phyloP scores from a whole-genome alignment of 2,113 vertebrate genomes.

The Lanius ludovicianus region DNA sequence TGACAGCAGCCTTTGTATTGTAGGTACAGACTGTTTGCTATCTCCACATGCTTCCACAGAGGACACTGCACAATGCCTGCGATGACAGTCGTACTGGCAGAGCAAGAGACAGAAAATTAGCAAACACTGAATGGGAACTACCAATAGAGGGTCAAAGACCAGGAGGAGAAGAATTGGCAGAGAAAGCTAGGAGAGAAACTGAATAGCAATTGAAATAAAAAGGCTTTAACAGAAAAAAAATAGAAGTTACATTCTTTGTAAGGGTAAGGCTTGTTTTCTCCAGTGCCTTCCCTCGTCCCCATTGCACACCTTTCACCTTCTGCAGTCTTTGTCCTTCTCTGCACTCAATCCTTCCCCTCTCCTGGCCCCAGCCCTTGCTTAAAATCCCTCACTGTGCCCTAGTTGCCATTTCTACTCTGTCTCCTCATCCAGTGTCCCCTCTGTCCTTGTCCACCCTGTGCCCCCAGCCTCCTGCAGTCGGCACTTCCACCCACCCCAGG shows the following conservation, averaged over 20 bases:
- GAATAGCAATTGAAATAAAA: background rate
- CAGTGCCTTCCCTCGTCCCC: background rate
- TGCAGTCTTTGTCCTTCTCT: background rate
- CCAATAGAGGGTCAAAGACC: background rate
- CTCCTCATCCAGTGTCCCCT: background rate
- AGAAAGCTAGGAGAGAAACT: background rate
- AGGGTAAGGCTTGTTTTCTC: background rate
- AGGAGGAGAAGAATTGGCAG: background rate
- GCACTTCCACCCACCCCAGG: background rate
- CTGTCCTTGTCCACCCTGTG: background rate
- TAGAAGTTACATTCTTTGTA: background rate
- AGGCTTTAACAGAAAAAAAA: background rate
- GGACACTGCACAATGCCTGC: background rate
- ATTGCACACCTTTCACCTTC: background rate
- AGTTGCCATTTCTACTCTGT: background rate
- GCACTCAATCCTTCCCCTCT: background rate
- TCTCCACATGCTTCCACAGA: background rate
- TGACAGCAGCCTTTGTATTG: background rate
- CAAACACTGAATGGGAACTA: background rate
- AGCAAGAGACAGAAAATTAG: constrained; percentile 1
- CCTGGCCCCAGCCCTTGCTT: background rate
- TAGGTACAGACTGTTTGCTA: background rate
- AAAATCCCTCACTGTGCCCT: background rate
- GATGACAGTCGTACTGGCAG: background rate
- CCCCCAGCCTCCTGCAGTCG: background rate